A percentile compares a stretch with the other conserved stretches of the same genome.
Evolutionary conservation across 2,888 invertebrate species (phyloP).

Genomic region (Acanthosepion lycidas): DNA sequence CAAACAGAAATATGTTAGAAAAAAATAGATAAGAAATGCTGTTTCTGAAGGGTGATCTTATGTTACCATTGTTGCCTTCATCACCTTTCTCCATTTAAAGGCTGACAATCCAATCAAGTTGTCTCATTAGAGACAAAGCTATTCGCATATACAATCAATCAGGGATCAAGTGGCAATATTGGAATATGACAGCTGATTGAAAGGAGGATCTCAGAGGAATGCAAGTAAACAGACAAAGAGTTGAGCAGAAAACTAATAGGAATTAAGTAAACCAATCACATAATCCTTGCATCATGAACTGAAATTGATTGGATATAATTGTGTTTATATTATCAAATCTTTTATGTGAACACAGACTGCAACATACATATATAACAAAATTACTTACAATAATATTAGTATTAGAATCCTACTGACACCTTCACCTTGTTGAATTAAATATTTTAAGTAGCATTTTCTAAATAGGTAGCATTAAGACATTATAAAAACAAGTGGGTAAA

Average conservation of each 20-base stretch:
- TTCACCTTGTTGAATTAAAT: too few relatives aligned
- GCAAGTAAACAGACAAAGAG: neutral
- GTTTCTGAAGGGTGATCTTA: too few relatives aligned
- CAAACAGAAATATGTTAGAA: too few relatives aligned
- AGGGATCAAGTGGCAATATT: neutral
- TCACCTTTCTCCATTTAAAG: neutral
- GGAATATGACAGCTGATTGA: neutral
- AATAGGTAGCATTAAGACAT: too few relatives aligned
- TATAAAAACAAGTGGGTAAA: too few relatives aligned
- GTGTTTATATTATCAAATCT: constrained; percentile 13
- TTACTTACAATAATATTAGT: too few relatives aligned
- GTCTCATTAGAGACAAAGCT: neutral
- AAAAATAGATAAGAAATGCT: too few relatives aligned
- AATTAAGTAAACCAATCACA: neutral
- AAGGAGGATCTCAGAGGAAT: neutral
- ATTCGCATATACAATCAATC: neutral
- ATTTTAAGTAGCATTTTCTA: too few relatives aligned
- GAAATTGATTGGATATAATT: neutral
- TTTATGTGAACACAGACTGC: neutral
- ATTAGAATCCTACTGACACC: too few relatives aligned
- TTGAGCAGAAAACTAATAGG: neutral
- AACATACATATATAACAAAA: too few relatives aligned
- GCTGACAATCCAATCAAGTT: neutral
- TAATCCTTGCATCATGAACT: neutral
- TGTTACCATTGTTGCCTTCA: too few relatives aligned